Conservation (phyloP, 2,797 vertebrate genomes). For the Melopsittacus undulatus region DNA sequence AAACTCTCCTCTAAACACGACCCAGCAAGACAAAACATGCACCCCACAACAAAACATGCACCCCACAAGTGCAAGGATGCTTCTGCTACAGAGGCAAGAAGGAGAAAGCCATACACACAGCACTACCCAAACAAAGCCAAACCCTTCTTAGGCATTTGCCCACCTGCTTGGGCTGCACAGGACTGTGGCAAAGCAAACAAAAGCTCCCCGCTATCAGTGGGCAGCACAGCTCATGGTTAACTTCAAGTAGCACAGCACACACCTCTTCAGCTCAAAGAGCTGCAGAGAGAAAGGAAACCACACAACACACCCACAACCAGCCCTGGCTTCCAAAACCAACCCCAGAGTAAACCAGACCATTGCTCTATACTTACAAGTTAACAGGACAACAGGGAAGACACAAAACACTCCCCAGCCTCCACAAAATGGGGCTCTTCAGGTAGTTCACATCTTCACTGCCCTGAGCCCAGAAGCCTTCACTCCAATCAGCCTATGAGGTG, state of each 20-base stretch:
- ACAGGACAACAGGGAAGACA: neutral
- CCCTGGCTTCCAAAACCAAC: neutral
- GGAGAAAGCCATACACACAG: neutral
- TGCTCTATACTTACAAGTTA: neutral
- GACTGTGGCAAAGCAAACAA: slow-evolving; percentile 60
- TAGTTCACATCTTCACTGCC: neutral
- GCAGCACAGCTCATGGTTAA: slow-evolving; percentile 59
- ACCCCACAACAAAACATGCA: too few relatives aligned
- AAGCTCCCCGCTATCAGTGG: slow-evolving; percentile 38
- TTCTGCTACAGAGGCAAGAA: neutral
- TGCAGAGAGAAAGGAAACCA: neutral
- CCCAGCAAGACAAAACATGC: slow-evolving; percentile 23
- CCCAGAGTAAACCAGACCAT: neutral
- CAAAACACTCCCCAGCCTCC: neutral
- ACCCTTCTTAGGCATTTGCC: slow-evolving; percentile 58
- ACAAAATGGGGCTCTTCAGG: neutral
- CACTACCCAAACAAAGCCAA: slow-evolving; percentile 57
- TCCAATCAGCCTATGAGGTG: neutral
- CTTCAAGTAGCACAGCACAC: slow-evolving; percentile 45
- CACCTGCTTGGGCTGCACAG: slow-evolving; percentile 59
- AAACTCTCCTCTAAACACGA: neutral
- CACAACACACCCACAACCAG: neutral
- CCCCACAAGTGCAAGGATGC: neutral
- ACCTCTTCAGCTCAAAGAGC: slow-evolving; percentile 51
- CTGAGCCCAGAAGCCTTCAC: neutral